Conservation (phyloP, 2,797 vertebrate genomes). For the Netta rufina region DNA sequence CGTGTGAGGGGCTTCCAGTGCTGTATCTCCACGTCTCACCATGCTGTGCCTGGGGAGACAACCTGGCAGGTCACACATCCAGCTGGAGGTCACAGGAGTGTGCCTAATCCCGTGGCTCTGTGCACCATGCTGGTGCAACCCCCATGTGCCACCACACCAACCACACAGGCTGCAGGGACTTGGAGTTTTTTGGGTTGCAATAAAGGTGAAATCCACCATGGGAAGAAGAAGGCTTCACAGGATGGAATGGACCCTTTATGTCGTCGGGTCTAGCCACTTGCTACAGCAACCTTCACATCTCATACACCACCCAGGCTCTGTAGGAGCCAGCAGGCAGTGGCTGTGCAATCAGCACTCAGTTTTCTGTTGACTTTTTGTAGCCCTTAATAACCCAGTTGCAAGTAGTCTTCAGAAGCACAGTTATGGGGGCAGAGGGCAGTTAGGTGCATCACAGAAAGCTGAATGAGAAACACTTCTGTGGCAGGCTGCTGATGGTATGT, state of each 20-base stretch:
- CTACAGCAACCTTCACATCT: neutral
- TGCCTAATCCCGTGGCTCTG: neutral
- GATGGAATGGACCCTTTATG: fast-evolving
- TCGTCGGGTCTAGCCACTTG: fast-evolving
- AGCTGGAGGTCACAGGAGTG: fast-evolving
- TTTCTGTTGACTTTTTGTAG: neutral
- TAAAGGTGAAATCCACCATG: neutral
- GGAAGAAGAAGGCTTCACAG: neutral
- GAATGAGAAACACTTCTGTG: neutral
- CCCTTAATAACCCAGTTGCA: neutral
- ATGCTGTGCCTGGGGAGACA: neutral
- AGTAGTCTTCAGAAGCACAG: neutral
- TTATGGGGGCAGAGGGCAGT: neutral
- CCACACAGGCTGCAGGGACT: neutral
- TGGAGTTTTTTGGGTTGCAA: neutral
- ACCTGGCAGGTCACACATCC: fast-evolving
- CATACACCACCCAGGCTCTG: neutral
- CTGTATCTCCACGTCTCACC: fast-evolving
- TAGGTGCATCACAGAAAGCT: neutral
- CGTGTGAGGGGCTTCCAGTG: neutral
- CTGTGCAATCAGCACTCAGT: neutral
- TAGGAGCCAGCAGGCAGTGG: fast-evolving
- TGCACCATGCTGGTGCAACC: too few relatives aligned
- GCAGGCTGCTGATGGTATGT: neutral
- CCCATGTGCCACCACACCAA: too few relatives aligned